These are phyloP conservation scores for Archocentrus centrarchus DNA, from an alignment of 2,113 vertebrate genomes.

Conservation along the genomic window DNA sequence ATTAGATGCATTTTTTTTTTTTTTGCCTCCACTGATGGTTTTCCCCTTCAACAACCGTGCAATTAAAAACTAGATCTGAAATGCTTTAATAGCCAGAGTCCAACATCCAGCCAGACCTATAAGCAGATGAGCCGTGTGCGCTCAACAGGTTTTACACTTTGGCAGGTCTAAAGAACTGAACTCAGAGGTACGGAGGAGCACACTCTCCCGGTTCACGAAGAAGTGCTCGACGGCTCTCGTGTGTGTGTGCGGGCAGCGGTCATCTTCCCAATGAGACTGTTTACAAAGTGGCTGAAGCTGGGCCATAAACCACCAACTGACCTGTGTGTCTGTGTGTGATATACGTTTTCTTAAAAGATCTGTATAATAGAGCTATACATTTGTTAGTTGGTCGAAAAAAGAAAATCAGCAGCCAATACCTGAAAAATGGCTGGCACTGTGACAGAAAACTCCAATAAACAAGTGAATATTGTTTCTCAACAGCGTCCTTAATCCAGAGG, in stretches of 20 bases:
- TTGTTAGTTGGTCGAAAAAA: slow-evolving; percentile 44
- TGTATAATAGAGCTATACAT: slow-evolving; percentile 47
- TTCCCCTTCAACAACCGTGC: background rate
- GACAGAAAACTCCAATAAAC: slow-evolving; percentile 51
- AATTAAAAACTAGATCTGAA: slow-evolving; percentile 32
- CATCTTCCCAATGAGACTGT: background rate
- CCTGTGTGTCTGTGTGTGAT: slow-evolving; percentile 5
- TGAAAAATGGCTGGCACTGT: slow-evolving; percentile 37
- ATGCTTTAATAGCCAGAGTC: slow-evolving; percentile 23
- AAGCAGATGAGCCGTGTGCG: slow-evolving; percentile 35
- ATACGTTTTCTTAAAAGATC: slow-evolving; percentile 37
- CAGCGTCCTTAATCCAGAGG: slow-evolving; percentile 81
- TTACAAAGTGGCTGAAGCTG: slow-evolving; percentile 24
- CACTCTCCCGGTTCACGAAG: slow-evolving; percentile 8
- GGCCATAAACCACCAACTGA: slow-evolving; percentile 22
- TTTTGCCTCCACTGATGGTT: background rate
- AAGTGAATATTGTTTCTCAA: slow-evolving; percentile 67
- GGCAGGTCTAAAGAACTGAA: slow-evolving; percentile 58
- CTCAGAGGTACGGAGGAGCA: slow-evolving; percentile 12
- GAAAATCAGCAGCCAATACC: slow-evolving; percentile 22
- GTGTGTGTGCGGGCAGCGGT: slow-evolving; percentile 22
- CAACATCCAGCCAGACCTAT: slow-evolving; percentile 12
- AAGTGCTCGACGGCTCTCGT: slow-evolving; percentile 40
- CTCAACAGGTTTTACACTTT: slow-evolving; percentile 56
- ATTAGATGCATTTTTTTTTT: background rate